Evolutionary conservation across 2,888 invertebrate species (phyloP).

Genomic region (Troides oblongomaculatus): DNA sequence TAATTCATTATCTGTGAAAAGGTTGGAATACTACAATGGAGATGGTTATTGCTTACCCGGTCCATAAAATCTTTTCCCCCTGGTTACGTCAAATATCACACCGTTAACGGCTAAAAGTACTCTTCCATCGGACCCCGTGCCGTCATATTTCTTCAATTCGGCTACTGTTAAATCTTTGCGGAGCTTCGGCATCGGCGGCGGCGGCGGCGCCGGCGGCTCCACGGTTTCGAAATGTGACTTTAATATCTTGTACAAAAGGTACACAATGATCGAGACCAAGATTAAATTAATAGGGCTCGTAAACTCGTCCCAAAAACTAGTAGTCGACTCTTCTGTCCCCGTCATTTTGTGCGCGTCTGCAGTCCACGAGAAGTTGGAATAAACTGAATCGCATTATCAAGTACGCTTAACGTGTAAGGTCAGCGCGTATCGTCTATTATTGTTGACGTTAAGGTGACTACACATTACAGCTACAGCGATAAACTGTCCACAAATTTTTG

Average conservation of each 20-base stretch:
- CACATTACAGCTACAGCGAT: background rate
- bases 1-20: background rate
- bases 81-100: constrained; percentile 96
- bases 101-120: constrained; percentile 96
- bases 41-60: constrained; percentile 83
- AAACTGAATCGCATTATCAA: constrained; percentile 42
- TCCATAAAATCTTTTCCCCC: constrained; percentile 94
- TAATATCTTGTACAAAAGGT: constrained; percentile 83
- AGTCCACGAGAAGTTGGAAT: constrained; percentile 35
- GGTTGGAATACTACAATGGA: background rate
- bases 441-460: constrained; percentile 26
- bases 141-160: constrained; percentile 91
- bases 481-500: background rate
- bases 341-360: constrained; percentile 45
- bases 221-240: constrained; percentile 69
- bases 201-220: constrained; percentile 57
- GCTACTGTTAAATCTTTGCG: constrained; percentile 93
- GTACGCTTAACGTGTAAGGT: constrained; percentile 39
- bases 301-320: constrained; percentile 68
- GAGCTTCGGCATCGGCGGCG: constrained; percentile 86
- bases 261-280: constrained; percentile 63
- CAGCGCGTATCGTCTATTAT: constrained; percentile 38
- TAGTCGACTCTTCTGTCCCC: constrained; percentile 42
- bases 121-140: constrained; percentile 91
- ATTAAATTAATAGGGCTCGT: constrained; percentile 68